Conservation (phyloP, 2,888 invertebrate genomes). For the Drosophila recens region DNA sequence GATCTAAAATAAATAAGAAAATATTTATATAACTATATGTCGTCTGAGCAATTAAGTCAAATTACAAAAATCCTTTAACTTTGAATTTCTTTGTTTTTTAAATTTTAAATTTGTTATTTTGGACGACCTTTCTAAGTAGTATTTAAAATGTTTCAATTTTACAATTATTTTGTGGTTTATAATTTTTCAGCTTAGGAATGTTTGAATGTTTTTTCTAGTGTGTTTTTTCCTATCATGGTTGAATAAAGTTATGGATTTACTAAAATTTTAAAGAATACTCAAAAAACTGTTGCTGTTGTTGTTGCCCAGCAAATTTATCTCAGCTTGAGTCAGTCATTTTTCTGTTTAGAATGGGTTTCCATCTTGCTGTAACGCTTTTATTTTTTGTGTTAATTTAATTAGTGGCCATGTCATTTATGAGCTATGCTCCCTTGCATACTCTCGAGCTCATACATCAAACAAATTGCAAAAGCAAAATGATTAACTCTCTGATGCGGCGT, state of each 20-base stretch:
- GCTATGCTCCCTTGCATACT: background rate
- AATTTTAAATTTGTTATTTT: no score
- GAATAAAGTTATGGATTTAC: no score
- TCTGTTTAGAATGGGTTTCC: constrained; percentile 18
- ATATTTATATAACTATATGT: no score
- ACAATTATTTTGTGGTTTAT: background rate
- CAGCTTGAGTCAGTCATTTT: background rate
- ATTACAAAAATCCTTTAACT: no score
- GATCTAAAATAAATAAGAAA: no score
- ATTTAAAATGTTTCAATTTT: no score
- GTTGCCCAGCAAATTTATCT: background rate
- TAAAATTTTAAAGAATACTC: background rate
- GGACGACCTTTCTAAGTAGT: no score
- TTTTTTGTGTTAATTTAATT: constrained; percentile 47
- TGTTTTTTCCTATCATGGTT: no score
- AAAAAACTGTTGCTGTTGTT: background rate
- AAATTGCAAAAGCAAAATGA: constrained; percentile 71
- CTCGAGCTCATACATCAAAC: constrained; percentile 51
- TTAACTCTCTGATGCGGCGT: constrained; percentile 57
- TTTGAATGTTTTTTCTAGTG: background rate
- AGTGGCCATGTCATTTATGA: constrained; percentile 53
- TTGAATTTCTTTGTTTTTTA: no score
- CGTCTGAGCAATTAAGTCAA: no score
- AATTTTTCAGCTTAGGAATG: no score
- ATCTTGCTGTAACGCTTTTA: constrained; percentile 5